Base-by-base conservation (phyloP, 2,113 vertebrate species). In the Pristiophorus japonicus region DNA sequence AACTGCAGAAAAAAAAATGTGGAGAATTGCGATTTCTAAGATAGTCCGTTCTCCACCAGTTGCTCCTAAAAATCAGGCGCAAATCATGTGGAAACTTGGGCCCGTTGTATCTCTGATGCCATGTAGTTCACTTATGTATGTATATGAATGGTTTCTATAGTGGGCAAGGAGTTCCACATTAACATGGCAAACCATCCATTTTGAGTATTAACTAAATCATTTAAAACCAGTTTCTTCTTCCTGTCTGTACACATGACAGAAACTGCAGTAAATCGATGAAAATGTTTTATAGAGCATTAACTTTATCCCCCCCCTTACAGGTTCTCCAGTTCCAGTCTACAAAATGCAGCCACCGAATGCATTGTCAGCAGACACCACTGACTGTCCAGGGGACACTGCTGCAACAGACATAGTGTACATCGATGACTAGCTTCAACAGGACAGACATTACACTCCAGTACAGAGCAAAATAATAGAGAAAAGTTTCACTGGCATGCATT, bases 261-360 rank as follows among this genome's bases (percentile, higher is more conserved):
- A 38, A 51, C 45, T 51, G 0, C 0, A 67, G 65, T 7, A 22
- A 11, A 63, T 16, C 38, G 30, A 62, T 81, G 1, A 81, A 73
- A 34, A 73, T 11, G 18, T 4, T 81, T 81, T 20, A 42, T 42
- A n/a, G 38, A 42, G 38, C 38, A 42, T 81, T 42, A 22, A 81
- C 70, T 81, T 42, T 81, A 81, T 81, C 38, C 45, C 38, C 27
- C 34, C 63, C 10, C 47, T 8, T 73, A 8, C 42, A 94, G 93
- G 30, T 94, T 70, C 93, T 94, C 42, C 93, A n/a, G 30, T 27
- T 94, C 65, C 66, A 70, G 93, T 47, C 93, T 14, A 47, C 45
- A 94, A 51, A 59, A 94, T 16, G 16, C 93, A 94, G 62, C 90
- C 92, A 94, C 55, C 16, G n/a, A 45, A 66, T 45, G n/a, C 18